A percentile compares a stretch with the other conserved stretches of the same genome.
Conservation (phyloP, 2,888 invertebrate genomes). For the Cantharis nigra region DNA sequence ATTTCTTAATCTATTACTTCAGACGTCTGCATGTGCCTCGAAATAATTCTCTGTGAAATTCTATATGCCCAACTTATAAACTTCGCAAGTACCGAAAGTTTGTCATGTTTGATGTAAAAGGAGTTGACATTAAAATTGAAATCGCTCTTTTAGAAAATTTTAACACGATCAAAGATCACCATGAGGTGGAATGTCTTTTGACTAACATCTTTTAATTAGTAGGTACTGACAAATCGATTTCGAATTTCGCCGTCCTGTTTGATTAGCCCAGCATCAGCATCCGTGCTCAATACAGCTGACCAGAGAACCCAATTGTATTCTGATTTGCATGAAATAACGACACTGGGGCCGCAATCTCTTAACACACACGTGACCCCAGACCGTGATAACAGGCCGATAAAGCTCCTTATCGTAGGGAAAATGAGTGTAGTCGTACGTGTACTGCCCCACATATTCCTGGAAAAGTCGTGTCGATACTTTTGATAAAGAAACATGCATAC, state of each 20-base stretch:
- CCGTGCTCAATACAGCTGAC: slow-evolving; percentile 37
- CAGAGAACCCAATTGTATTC: slow-evolving; percentile 42
- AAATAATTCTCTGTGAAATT: slow-evolving; percentile 54
- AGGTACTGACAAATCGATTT: slow-evolving; percentile 35
- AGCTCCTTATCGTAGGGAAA: slow-evolving; percentile 37
- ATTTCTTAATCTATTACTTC: slow-evolving; percentile 52
- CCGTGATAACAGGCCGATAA: slow-evolving; percentile 45
- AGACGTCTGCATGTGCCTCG: slow-evolving; percentile 51
- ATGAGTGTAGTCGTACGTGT: slow-evolving; percentile 30
- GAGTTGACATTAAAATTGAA: slow-evolving; percentile 58
- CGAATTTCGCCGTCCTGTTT: slow-evolving; percentile 31
- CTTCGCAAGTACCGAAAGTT: slow-evolving; percentile 48
- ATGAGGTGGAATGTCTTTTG: slow-evolving; percentile 36
- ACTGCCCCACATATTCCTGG: slow-evolving; percentile 37
- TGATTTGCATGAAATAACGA: slow-evolving; percentile 52
- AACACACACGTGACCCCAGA: slow-evolving; percentile 43
- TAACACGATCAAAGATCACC: slow-evolving; percentile 55
- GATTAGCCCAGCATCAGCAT: slow-evolving; percentile 30
- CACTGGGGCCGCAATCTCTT: slow-evolving; percentile 42
- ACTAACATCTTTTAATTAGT: slow-evolving; percentile 1
- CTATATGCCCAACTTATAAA: slow-evolving; percentile 56
- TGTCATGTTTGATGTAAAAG: slow-evolving; percentile 57
- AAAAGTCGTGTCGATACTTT: slow-evolving; percentile 41
- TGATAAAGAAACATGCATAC: slow-evolving; percentile 37
- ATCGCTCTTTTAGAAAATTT: slow-evolving; percentile 53